Conservation (phyloP, 2,797 vertebrate genomes). For the Premnoplex brunnescens region DNA sequence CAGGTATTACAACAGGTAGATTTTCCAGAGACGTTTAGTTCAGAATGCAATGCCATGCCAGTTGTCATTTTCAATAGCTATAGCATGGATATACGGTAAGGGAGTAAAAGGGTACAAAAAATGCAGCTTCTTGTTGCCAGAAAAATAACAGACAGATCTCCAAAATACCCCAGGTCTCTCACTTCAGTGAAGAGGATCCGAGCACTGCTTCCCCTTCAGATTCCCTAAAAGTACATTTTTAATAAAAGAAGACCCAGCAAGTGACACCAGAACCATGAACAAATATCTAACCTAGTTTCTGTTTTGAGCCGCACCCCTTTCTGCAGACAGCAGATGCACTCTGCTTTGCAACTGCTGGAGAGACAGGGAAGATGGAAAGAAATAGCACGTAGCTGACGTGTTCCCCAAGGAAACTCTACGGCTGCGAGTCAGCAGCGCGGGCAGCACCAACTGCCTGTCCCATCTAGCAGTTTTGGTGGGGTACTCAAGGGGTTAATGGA, state of each 20-base stretch:
- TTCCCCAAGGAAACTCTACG: background rate
- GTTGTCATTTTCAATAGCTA: background rate
- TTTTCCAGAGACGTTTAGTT: background rate
- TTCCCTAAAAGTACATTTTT: background rate
- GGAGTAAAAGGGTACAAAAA: background rate
- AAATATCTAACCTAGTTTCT: background rate
- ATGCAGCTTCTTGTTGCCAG: background rate
- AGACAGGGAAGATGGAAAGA: background rate
- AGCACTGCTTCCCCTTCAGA: background rate
- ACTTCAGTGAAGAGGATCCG: background rate
- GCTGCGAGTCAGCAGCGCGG: accelerated
- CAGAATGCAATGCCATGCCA: background rate
- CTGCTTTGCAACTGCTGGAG: background rate
- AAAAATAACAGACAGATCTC: background rate
- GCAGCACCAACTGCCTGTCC: background rate
- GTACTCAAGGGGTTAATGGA: constrained; percentile 64
- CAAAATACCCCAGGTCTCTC: background rate
- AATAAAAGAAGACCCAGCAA: background rate
- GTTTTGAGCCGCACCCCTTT: background rate
- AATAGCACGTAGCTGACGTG: background rate
- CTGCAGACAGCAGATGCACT: background rate
- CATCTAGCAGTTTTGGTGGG: background rate
- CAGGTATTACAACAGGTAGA: background rate
- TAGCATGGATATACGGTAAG: background rate
- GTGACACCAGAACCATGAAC: background rate